phyloP scores from a whole-genome alignment of 2,113 vertebrate species.

The Arizona elegans region DNA sequence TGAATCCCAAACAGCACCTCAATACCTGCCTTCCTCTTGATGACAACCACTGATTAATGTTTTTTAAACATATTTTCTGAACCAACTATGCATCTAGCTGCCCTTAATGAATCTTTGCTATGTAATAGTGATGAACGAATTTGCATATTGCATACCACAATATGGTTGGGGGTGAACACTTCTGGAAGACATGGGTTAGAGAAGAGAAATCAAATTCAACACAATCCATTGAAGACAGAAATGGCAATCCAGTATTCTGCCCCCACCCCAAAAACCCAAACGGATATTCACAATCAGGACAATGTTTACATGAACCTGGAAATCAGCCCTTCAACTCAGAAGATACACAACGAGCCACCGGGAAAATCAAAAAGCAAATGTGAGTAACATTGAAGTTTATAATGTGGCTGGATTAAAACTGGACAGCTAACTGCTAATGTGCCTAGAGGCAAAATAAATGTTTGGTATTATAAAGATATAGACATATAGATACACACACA shows the following conservation, averaged over 20 bases:
- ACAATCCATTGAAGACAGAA: background rate
- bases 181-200: background rate
- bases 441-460: background rate
- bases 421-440: background rate
- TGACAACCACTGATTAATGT: background rate
- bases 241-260: background rate
- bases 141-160: background rate
- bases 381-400: background rate
- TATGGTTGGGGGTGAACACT: background rate
- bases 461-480: background rate
- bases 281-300: background rate
- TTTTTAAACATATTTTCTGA: background rate
- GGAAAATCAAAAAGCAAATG: background rate
- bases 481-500: background rate
- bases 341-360: background rate
- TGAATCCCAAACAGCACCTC: background rate
- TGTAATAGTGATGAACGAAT: background rate
- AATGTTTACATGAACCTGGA: background rate
- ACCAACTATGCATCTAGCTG: background rate
- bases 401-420: background rate
- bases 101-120: background rate
- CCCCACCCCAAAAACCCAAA: background rate
- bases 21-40: background rate
- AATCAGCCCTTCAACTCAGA: background rate
- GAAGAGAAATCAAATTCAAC: background rate